Percentiles rank a stretch among this genome's conserved stretches.
These are phyloP conservation scores for Trachelus tabidus DNA, from an alignment of 2,888 invertebrate genomes.

Conservation along the genomic window DNA sequence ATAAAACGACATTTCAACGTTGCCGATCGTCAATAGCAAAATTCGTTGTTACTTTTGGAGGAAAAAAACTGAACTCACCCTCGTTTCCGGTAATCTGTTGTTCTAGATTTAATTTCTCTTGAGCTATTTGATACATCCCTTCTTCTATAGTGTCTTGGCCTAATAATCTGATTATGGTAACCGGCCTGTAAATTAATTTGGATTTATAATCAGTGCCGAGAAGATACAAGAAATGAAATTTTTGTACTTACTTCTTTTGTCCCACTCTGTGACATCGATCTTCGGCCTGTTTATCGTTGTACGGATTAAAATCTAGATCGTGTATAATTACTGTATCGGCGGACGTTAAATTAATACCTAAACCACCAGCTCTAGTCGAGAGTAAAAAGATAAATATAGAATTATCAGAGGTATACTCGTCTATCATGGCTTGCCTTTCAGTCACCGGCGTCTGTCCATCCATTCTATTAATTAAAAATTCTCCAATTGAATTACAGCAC, in stretches of 20 bases:
- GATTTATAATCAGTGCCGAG: slow-evolving; percentile 1
- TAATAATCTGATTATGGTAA: slow-evolving; percentile 86
- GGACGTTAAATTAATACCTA: slow-evolving; percentile 93
- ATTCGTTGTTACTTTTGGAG: neutral
- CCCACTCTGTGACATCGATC: slow-evolving; percentile 80
- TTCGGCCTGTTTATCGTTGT: slow-evolving; percentile 98
- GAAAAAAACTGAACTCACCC: slow-evolving; percentile 61
- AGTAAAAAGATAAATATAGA: slow-evolving; percentile 90
- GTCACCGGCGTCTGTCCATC: slow-evolving; percentile 92
- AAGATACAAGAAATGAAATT: slow-evolving; percentile 2
- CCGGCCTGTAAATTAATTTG: slow-evolving; percentile 72
- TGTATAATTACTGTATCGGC: slow-evolving; percentile 97
- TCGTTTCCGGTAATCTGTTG: slow-evolving; percentile 81
- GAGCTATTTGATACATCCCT: slow-evolving; percentile 89
- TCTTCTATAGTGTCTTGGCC: slow-evolving; percentile 92
- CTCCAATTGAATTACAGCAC: neutral
- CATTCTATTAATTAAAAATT: slow-evolving; percentile 68
- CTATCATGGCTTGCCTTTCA: slow-evolving; percentile 89
- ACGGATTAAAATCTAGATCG: slow-evolving; percentile 98
- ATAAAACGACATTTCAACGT: slow-evolving; percentile 14
- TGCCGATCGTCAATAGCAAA: neutral
- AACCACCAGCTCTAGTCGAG: slow-evolving; percentile 95
- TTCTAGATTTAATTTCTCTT: slow-evolving; percentile 91
- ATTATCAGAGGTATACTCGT: slow-evolving; percentile 83
- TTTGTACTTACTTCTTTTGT: slow-evolving; percentile 68